Percentiles rank a stretch among this genome's conserved stretches.
Evolutionary conservation across 2,113 vertebrate genomes (phyloP).

Genomic region (Plotosus lineatus): DNA sequence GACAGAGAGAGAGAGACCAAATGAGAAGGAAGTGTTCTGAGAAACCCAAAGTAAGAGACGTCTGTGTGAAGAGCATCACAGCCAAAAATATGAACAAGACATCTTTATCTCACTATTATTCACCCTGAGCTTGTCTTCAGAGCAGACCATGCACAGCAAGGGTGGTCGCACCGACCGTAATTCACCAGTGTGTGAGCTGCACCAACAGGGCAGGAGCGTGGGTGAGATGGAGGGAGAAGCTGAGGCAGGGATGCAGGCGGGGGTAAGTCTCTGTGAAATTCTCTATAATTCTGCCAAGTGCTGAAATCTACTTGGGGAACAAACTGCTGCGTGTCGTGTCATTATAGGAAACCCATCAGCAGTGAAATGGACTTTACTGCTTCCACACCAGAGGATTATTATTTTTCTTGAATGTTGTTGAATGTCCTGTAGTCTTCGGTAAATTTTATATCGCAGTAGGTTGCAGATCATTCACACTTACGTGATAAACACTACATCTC

Average conservation of each 20-base stretch:
- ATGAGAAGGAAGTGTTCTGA: conserved; percentile 25
- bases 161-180: conserved; percentile 78
- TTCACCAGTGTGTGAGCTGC: conserved; percentile 82
- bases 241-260: conserved; percentile 71
- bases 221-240: conserved; percentile 77
- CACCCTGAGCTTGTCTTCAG: not conserved
- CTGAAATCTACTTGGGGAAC: not conserved
- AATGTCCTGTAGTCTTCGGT: not conserved
- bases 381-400: not conserved
- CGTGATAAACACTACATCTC: not conserved
- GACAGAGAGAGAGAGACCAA: conserved; percentile 50
- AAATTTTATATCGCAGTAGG: not conserved
- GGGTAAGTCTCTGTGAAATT: conserved; percentile 75
- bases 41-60: conserved; percentile 9
- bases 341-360: not conserved
- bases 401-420: not conserved
- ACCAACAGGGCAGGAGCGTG: conserved; percentile 77
- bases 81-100: not conserved
- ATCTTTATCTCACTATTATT: not conserved
- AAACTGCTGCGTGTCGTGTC: not conserved
- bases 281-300: not conserved
- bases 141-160: conserved; percentile 81
- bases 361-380: not conserved
- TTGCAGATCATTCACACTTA: not conserved
- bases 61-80: not conserved